phyloP scores from a whole-genome alignment of 2,113 vertebrate species.

The Neodon shergylaensis region DNA sequence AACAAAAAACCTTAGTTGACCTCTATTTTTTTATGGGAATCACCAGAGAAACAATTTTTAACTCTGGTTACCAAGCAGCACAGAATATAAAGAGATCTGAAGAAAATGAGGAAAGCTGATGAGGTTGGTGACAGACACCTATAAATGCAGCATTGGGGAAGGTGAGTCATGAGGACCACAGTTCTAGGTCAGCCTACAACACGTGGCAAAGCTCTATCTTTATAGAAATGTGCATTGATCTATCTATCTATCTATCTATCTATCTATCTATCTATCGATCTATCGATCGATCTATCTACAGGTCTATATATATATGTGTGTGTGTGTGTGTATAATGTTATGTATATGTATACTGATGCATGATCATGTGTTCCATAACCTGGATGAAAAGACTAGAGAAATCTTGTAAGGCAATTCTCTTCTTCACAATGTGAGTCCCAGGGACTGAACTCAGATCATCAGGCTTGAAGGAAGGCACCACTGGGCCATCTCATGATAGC shows the following conservation, averaged over 20 bases:
- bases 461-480: background rate
- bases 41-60: background rate
- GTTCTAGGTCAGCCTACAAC: background rate
- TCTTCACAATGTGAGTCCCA: background rate
- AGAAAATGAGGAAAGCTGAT: background rate
- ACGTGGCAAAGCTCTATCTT: background rate
- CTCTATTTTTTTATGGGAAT: background rate
- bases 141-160: background rate
- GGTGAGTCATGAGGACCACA: background rate
- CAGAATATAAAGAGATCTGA: background rate
- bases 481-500: background rate
- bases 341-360: no score
- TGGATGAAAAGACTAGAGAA: background rate
- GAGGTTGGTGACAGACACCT: background rate
- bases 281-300: background rate
- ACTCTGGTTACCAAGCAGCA: background rate
- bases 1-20: background rate
- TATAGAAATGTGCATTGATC: background rate
- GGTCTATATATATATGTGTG: no score
- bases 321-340: no score
- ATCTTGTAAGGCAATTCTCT: background rate
- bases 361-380: background rate
- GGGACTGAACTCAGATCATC: background rate
- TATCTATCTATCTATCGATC: no score
- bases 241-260: background rate